Base-by-base conservation (phyloP, 2,888 invertebrate species). In the Drosophila austrosaltans region DNA sequence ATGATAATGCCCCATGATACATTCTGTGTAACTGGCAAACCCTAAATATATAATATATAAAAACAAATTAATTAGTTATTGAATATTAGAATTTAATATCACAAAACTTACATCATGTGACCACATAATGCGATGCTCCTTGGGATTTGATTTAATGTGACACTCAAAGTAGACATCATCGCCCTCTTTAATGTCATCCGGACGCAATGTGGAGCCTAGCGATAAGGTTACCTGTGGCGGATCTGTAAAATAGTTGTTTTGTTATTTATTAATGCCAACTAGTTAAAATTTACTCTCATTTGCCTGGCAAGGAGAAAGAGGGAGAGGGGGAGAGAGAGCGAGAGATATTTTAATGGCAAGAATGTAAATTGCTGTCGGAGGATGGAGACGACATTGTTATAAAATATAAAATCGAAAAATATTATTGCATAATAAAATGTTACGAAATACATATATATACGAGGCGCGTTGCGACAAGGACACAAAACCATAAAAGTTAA, bases 1-100 rank as follows among this genome's bases (percentile, higher is more conserved):
- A 97, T 95, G 87, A 97, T 97, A 79, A 97, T 94, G 66, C 97
- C 97, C 65, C 96, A 95, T 53, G 96, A 95, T 91, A 96, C 94
- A 92, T 97, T 97, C 92, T 97, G 97, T 76, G 95, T 94, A 69
- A 97, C 95, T 79, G 95, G 93, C 69, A 94, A 94, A 44, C 96
- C 96, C 97, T 30, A 5, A 6, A 30, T 1, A 30, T 28, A 28
- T 28, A 30, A 28, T 28, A 30, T 5, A 30, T 4, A 30, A 2
- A 30, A 30, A 30, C 30, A 30, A 30, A 30, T 30, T 3, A 30
- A 30, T 30, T 30, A 30, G 36, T 8, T 36, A 8, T 8, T 36
- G 8, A 36, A 36, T 36, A 36, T 36, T 32, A 32, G 0, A 32
- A 32, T 36, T 36, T 3, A 1, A 36, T 36, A 8, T 28, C 16